A percentile compares a stretch with the other conserved stretches of the same genome.
phyloP scores from a whole-genome alignment of 2,113 vertebrate genomes.

The Ranitomeya imitator region DNA sequence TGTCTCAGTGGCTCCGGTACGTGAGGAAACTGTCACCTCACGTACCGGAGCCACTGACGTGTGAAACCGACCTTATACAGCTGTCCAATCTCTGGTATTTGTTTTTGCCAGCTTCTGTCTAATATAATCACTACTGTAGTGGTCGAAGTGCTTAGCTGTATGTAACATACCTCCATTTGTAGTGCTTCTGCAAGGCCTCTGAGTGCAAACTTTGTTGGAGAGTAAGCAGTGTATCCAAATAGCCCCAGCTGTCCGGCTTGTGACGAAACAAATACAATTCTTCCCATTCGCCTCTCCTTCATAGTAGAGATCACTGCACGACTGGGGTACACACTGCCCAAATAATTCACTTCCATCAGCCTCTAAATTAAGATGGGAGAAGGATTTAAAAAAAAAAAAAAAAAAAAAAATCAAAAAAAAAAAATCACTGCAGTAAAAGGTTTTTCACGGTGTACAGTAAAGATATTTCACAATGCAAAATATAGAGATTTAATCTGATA shows the following conservation, averaged over 20 bases:
- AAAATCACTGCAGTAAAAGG: neutral
- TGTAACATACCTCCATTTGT: constrained; percentile 91
- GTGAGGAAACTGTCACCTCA: too few relatives aligned
- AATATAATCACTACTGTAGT: neutral
- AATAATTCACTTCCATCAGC: constrained; percentile 94
- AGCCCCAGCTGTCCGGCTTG: constrained; percentile 93
- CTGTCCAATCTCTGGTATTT: too few relatives aligned
- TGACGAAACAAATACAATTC: constrained; percentile 93
- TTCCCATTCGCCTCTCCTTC: constrained; percentile 94
- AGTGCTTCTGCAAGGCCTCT: constrained; percentile 92
- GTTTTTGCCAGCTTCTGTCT: too few relatives aligned
- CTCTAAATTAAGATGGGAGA: constrained; percentile 70
- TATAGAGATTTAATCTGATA: too few relatives aligned
- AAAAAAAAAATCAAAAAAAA: too few relatives aligned
- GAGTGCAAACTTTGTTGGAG: constrained; percentile 92
- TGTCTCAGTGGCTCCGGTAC: too few relatives aligned
- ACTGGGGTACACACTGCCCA: constrained; percentile 94
- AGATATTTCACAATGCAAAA: too few relatives aligned
- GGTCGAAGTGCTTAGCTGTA: neutral
- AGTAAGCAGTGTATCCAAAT: constrained; percentile 93
- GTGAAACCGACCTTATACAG: too few relatives aligned
- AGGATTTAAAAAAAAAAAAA: too few relatives aligned
- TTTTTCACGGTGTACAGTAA: too few relatives aligned
- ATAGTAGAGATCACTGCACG: constrained; percentile 91
- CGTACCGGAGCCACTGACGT: too few relatives aligned